A percentile compares a stretch with the other conserved stretches of the same genome.
phyloP scores from a whole-genome alignment of 2,888 invertebrate species.

The Amphiduros pacificus region DNA sequence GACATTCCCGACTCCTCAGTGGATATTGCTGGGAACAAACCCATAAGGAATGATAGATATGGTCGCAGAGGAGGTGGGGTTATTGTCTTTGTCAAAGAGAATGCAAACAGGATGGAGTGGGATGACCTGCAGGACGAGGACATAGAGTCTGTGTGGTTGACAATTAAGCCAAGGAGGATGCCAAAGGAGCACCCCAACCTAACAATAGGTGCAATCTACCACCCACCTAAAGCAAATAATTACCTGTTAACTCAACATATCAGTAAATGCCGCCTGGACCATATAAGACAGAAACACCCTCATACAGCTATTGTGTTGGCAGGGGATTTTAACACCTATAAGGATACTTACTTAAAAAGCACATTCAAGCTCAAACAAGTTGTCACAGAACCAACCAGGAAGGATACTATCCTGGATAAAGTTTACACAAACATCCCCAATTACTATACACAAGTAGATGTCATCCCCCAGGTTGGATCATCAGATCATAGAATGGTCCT shows the following conservation, averaged over 20 bases:
- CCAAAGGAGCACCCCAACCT: too few species aligned
- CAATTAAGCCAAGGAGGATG: too few species aligned
- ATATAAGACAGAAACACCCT: background rate
- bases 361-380: background rate
- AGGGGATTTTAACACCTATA: background rate
- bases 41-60: background rate
- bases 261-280: background rate
- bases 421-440: background rate
- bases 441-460: background rate
- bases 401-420: background rate
- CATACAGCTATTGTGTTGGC: background rate
- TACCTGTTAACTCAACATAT: background rate
- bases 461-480: background rate
- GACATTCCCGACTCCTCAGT: background rate
- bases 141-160: too few species aligned
- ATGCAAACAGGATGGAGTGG: too few species aligned
- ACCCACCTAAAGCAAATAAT: background rate
- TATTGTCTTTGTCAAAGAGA: too few species aligned
- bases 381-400: background rate
- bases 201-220: background rate
- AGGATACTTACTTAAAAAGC: background rate
- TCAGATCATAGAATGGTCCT: background rate
- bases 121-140: too few species aligned
- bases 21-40: background rate
- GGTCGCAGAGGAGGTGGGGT: background rate